Evolutionary conservation across 2,797 vertebrate species (phyloP).

Genomic region (Pseudomugil tenellus): DNA sequence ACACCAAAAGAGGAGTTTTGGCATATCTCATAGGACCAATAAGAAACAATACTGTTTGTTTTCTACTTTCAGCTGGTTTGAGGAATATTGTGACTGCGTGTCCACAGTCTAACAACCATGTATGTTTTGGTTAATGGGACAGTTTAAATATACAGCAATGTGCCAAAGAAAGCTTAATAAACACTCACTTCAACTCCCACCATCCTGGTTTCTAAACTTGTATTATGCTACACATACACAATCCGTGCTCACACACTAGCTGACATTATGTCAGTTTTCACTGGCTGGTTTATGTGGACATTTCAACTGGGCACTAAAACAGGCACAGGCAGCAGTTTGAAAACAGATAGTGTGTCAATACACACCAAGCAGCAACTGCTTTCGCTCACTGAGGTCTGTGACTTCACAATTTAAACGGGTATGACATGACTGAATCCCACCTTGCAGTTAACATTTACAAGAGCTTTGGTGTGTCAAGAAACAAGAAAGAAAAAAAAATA

Average conservation of each 20-base stretch:
- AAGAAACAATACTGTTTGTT: slow-evolving; percentile 55
- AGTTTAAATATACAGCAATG: slow-evolving; percentile 69
- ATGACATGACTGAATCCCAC: slow-evolving; percentile 46
- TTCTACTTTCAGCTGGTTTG: slow-evolving; percentile 50
- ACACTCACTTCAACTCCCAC: slow-evolving; percentile 68
- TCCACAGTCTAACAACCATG: slow-evolving; percentile 55
- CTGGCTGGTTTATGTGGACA: slow-evolving; percentile 56
- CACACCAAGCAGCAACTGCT: slow-evolving; percentile 50
- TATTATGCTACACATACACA: slow-evolving; percentile 69
- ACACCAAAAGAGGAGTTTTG: slow-evolving; percentile 22
- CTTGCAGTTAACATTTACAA: slow-evolving; percentile 43
- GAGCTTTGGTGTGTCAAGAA: slow-evolving; percentile 36
- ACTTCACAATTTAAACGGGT: slow-evolving; percentile 48
- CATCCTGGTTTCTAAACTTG: slow-evolving; percentile 71
- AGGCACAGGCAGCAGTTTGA: slow-evolving; percentile 59
- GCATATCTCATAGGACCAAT: slow-evolving; percentile 47
- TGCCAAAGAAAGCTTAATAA: slow-evolving; percentile 81
- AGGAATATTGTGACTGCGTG: slow-evolving; percentile 54
- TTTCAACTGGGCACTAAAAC: slow-evolving; percentile 66
- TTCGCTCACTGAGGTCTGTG: slow-evolving; percentile 55
- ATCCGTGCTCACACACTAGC: slow-evolving; percentile 29
- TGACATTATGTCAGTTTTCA: slow-evolving; percentile 70
- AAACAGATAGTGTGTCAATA: slow-evolving; percentile 70
- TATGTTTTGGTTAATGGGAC: slow-evolving; percentile 72
- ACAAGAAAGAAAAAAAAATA: slow-evolving; percentile 32